These are phyloP conservation scores for Taenioides sp. DNA, from an alignment of 2,797 vertebrate species.

Conservation along the genomic window DNA sequence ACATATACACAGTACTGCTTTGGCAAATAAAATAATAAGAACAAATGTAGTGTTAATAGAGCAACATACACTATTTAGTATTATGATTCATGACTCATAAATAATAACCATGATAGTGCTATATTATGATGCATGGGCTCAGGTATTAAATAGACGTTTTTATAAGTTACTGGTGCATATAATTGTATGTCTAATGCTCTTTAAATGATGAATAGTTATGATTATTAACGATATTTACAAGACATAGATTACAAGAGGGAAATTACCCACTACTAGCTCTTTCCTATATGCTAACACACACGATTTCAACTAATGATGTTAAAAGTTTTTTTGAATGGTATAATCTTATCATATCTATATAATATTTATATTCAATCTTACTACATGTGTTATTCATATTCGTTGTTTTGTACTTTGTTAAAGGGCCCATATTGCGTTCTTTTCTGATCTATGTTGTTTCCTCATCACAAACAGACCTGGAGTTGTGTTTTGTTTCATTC, in stretches of 20 bases:
- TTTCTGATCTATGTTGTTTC: too few species aligned
- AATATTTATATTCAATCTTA: not conserved
- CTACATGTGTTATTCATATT: not conserved
- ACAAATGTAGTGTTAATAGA: not conserved
- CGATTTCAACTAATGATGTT: not conserved
- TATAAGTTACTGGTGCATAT: not conserved
- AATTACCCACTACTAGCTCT: not conserved
- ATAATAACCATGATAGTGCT: not conserved
- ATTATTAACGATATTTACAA: not conserved
- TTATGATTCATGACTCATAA: not conserved
- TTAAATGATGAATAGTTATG: not conserved
- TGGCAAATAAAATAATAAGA: not conserved
- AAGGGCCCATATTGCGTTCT: too few species aligned
- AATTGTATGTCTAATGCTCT: not conserved
- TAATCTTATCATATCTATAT: not conserved
- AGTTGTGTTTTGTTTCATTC: too few species aligned
- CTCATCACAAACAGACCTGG: too few species aligned
- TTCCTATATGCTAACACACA: not conserved
- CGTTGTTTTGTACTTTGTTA: too few species aligned
- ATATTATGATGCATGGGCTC: not conserved
- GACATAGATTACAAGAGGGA: not conserved
- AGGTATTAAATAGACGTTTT: not conserved
- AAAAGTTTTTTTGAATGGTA: not conserved
- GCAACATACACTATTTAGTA: not conserved
- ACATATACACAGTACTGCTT: not conserved